A percentile compares a stretch with the other conserved stretches of the same genome.
These are phyloP conservation scores for Antechinus stuartii DNA, from an alignment of 2,113 vertebrate species.

Conservation along the genomic window DNA sequence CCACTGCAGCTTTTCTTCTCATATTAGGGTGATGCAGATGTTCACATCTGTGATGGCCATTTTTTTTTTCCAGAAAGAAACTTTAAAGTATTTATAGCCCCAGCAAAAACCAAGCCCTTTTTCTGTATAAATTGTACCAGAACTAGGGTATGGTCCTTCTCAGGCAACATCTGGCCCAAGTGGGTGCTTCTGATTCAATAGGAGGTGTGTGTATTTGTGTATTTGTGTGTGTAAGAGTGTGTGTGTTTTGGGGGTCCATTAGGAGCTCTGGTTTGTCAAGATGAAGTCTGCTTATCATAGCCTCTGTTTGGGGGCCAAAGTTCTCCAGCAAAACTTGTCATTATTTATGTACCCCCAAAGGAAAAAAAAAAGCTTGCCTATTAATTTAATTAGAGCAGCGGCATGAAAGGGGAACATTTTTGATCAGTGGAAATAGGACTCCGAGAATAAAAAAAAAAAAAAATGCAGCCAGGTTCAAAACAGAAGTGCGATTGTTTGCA, in stretches of 20 bases:
- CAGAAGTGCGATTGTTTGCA: slow-evolving; percentile 87
- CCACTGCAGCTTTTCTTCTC: not conserved
- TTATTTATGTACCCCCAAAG: slow-evolving; percentile 71
- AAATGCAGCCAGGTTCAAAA: slow-evolving; percentile 83
- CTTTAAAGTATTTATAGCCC: slow-evolving; percentile 55
- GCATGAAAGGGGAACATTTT: slow-evolving; percentile 80
- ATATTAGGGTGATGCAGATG: not conserved
- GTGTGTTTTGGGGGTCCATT: slow-evolving; percentile 45
- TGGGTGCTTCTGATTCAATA: slow-evolving; percentile 23
- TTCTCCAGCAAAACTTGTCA: slow-evolving; percentile 79
- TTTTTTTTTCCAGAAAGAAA: slow-evolving; percentile 67
- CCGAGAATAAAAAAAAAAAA: slow-evolving; percentile 70
- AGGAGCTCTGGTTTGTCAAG: slow-evolving; percentile 69
- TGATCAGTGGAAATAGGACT: slow-evolving; percentile 83
- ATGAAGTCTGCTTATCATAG: slow-evolving; percentile 76
- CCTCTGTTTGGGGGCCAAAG: slow-evolving; percentile 70
- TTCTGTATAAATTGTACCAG: slow-evolving; percentile 50
- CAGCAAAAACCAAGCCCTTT: slow-evolving; percentile 30
- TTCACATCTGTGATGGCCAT: slow-evolving; percentile 46
- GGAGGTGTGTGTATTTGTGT: not conserved
- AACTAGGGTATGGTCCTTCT: slow-evolving; percentile 38
- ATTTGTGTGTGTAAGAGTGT: not conserved
- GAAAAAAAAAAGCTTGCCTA: slow-evolving; percentile 80
- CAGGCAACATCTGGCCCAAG: slow-evolving; percentile 50
- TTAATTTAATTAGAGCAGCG: slow-evolving; percentile 85